These are phyloP conservation scores for Trogon melanurus DNA, from an alignment of 2,113 vertebrate species.

Conservation along the genomic window DNA sequence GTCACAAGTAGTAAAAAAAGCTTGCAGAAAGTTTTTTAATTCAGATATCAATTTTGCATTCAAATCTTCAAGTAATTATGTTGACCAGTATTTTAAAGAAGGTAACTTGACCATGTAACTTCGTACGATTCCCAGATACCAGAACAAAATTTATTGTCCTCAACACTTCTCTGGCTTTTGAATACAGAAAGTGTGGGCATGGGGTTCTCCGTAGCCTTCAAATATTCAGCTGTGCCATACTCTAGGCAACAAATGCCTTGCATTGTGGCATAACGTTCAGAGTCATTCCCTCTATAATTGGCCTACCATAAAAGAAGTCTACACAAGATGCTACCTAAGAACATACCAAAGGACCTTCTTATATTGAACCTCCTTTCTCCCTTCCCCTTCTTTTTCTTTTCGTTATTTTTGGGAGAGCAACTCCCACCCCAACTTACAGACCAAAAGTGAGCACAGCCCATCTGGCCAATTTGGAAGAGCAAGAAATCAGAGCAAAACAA, in stretches of 20 bases:
- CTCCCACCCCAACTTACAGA: neutral
- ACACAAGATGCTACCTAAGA: neutral
- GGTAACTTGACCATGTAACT: too few relatives aligned
- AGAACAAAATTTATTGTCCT: neutral
- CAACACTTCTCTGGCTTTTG: neutral
- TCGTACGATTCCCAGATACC: neutral
- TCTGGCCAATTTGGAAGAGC: neutral
- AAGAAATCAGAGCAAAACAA: neutral
- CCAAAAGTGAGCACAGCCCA: neutral
- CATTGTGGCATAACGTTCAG: neutral
- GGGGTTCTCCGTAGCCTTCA: neutral
- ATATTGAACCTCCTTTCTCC: too few relatives aligned
- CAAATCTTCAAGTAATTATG: neutral
- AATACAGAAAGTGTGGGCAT: neutral
- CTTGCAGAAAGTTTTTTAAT: neutral
- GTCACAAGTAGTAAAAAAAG: neutral
- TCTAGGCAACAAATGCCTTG: neutral
- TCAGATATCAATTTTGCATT: neutral
- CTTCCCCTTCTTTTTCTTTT: neutral
- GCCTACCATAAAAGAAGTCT: neutral
- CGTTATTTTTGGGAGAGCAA: too few relatives aligned
- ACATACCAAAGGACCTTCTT: neutral
- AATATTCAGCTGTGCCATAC: neutral
- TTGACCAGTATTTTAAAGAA: neutral
- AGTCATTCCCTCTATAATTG: neutral